Base-by-base conservation (phyloP, 2,888 invertebrate species). In the Eulithis testata region DNA sequence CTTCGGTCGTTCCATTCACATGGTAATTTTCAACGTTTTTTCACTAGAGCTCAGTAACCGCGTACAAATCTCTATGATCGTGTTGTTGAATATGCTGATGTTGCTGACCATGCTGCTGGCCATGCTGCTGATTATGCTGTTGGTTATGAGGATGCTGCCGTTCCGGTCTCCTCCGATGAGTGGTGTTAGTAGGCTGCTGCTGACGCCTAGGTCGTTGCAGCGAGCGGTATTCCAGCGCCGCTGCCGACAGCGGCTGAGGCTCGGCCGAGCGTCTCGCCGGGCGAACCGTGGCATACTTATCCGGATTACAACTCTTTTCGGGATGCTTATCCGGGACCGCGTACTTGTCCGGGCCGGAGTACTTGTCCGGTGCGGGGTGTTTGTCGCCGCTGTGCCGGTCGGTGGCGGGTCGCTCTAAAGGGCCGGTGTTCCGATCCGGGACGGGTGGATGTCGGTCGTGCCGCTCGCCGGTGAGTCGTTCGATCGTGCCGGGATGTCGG, bases 41-140 rank as follows among this genome's bases (percentile, higher is more conserved):
- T 11, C 37, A 14, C 65, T 82, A 83, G 66, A 83, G 77, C 61
- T 83, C 82, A 1, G 97, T 96, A 73, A 97, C 96, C 57, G 96
- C 96, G 83, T 96, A 97, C 72, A 97, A 84, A 83, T 95, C 94
- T 62, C 94, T 90, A 68, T 91, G 89, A 76, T 91, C 94, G 73
- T 88, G 86, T 21, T 60, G 69, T 51, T 68, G 68, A 1, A 37
- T 55, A 43, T 72, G 68, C 12, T 67, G 69, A 49, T 47, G 60
- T 93, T 82, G 72, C 66, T 37, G 64, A 31, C 1, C 69, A 61
- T 21, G 21, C 2, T 69, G 67, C 44, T 67, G 66, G 0, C 8
- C 43, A n/a, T 71, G 68, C 14, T 66, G 68, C 64, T 91, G 89
- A 76, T 90, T 93, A 73, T 87, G 85, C 27, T 56, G 60, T 4